These are phyloP conservation scores for Orchesella cincta DNA, from an alignment of 1,140 invertebrate species.

Conservation along the genomic window DNA sequence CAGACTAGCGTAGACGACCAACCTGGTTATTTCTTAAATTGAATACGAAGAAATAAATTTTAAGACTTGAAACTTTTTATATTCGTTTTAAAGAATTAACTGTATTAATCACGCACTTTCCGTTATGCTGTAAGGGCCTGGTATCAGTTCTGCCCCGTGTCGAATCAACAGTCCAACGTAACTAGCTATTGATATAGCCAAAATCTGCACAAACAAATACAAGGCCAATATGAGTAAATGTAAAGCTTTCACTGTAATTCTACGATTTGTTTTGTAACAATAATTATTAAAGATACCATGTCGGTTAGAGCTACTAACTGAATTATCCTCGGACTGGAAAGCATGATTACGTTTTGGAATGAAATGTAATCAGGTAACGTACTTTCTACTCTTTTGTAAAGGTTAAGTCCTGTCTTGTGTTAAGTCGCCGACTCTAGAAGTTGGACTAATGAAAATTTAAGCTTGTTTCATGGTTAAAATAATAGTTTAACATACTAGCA, in stretches of 20 bases:
- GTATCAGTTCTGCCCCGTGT: conserved; percentile 16
- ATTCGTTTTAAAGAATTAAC: background rate
- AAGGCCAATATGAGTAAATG: background rate
- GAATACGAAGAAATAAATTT: background rate
- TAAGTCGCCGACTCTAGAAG: too few relatives aligned
- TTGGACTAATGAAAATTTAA: too few relatives aligned
- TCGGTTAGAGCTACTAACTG: background rate
- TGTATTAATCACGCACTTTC: conserved; percentile 31
- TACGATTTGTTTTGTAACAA: background rate
- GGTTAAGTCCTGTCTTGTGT: too few relatives aligned
- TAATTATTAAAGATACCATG: background rate
- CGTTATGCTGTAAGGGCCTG: conserved; percentile 6
- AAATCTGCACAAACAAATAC: background rate
- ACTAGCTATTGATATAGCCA: conserved; percentile 4
- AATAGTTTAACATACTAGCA: too few relatives aligned
- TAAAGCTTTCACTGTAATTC: background rate
- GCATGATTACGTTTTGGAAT: background rate
- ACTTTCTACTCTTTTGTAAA: too few relatives aligned
- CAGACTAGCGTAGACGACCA: conserved; percentile 27
- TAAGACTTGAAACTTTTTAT: background rate
- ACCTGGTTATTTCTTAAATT: conserved; percentile 31
- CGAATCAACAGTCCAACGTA: conserved; percentile 27
- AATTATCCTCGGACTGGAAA: background rate
- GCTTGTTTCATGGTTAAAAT: too few relatives aligned
- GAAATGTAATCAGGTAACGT: too few relatives aligned